Evolutionary conservation across 2,888 invertebrate species (phyloP).

Genomic region (Drosophila kuntzei): DNA sequence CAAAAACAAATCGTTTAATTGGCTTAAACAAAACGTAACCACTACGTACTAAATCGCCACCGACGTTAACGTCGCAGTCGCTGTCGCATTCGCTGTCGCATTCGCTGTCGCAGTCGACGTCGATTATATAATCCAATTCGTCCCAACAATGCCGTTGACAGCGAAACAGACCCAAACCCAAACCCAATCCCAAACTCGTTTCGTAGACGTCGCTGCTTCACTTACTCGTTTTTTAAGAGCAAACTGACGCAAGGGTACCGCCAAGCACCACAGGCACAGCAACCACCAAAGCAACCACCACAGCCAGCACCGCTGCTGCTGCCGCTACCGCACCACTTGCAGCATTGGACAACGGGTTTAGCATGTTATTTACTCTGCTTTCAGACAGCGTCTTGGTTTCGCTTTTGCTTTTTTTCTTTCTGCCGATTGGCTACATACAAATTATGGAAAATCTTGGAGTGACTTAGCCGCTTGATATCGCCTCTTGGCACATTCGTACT

Average conservation of each 20-base stretch:
- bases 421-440: slow-evolving; percentile 58
- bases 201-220: slow-evolving; percentile 55
- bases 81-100: slow-evolving; percentile 5
- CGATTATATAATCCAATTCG: slow-evolving; percentile 66
- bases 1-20: slow-evolving; percentile 81
- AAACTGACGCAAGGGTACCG: slow-evolving; percentile 79
- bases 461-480: slow-evolving; percentile 61
- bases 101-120: slow-evolving; percentile 10
- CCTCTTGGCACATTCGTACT: slow-evolving; percentile 67
- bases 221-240: slow-evolving; percentile 75
- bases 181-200: slow-evolving; percentile 63
- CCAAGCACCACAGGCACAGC: slow-evolving; percentile 36
- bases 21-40: slow-evolving; percentile 80
- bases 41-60: slow-evolving; percentile 57
- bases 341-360: slow-evolving; percentile 67
- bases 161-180: slow-evolving; percentile 30
- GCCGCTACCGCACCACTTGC: slow-evolving; percentile 45
- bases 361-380: slow-evolving; percentile 61
- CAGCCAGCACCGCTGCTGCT: slow-evolving; percentile 15
- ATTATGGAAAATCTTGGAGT: slow-evolving; percentile 68
- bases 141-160: slow-evolving; percentile 70
- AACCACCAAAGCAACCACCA: background rate
- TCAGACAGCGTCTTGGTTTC: slow-evolving; percentile 24
- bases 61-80: slow-evolving; percentile 22
- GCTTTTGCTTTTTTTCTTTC: slow-evolving; percentile 35